Evolutionary conservation across 1,140 invertebrate species (phyloP).

Genomic region (Drosophila neocordata): DNA sequence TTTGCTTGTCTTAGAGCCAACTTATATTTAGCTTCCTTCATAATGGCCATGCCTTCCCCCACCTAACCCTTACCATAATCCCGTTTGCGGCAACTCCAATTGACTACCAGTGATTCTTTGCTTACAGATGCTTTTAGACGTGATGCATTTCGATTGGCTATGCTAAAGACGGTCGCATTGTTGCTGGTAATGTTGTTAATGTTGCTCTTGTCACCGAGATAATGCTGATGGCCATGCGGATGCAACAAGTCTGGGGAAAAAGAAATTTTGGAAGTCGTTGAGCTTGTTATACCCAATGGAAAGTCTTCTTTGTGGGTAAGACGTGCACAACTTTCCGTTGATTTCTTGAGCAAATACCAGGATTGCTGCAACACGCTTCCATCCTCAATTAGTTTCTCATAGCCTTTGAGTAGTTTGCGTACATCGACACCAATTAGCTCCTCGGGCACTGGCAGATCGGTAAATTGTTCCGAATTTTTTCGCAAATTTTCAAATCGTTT

Average conservation of each 20-base stretch:
- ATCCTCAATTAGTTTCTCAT: conserved; percentile 58
- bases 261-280: conserved; percentile 24
- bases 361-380: conserved; percentile 52
- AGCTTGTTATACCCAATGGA: conserved; percentile 12
- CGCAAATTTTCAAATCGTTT: conserved; percentile 60
- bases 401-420: conserved; percentile 48
- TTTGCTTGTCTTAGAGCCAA: background rate
- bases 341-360: conserved; percentile 53
- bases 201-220: background rate
- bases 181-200: background rate
- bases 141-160: background rate
- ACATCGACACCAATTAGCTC: conserved; percentile 62
- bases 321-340: conserved; percentile 53
- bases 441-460: conserved; percentile 49
- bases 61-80: conserved; percentile 5
- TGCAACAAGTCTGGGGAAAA: conserved; percentile 32
- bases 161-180: background rate
- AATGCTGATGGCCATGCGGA: background rate
- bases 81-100: conserved; percentile 11
- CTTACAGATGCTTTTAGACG: background rate
- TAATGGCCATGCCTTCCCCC: background rate
- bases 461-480: conserved; percentile 49
- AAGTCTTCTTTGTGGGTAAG: conserved; percentile 20
- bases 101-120: background rate
- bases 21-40: no score